Evolutionary conservation across 2,113 vertebrate genomes (phyloP).

Genomic region (Cyphomyrus plagiostoma): DNA sequence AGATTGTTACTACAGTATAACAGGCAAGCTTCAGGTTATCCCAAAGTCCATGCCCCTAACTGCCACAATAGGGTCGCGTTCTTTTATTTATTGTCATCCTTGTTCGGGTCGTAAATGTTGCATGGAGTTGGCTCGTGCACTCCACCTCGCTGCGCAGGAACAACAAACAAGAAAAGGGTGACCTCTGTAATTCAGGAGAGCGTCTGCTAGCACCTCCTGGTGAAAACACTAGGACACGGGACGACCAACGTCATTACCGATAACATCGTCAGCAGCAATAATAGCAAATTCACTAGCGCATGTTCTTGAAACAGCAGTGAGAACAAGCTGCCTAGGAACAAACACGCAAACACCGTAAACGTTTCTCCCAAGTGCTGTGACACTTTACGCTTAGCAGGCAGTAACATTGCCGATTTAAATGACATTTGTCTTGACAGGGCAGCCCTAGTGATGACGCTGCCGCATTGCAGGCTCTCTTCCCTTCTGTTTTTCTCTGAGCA

Average conservation of each 20-base stretch:
- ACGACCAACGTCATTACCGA: background rate
- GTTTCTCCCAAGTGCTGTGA: background rate
- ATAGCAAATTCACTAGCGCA: background rate
- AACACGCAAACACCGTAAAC: background rate
- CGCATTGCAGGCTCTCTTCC: background rate
- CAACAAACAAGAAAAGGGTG: background rate
- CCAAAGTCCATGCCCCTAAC: background rate
- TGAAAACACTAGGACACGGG: background rate
- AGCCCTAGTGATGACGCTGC: background rate
- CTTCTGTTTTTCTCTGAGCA: background rate
- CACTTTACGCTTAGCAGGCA: background rate
- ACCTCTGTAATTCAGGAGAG: background rate
- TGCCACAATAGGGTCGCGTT: slow-evolving; percentile 32
- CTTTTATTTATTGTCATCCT: slow-evolving; percentile 52
- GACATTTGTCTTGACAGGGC: background rate
- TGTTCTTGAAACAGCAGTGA: background rate
- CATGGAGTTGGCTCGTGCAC: slow-evolving; percentile 23
- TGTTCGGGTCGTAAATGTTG: slow-evolving; percentile 39
- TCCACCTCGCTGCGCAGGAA: background rate
- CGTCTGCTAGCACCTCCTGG: background rate
- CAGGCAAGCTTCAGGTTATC: background rate
- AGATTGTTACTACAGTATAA: background rate
- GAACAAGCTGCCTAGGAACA: background rate
- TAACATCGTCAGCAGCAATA: background rate
- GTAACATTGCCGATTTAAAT: background rate